A percentile compares a stretch with the other conserved stretches of the same genome.
These are phyloP conservation scores for Ceratosolen solmsi DNA, from an alignment of 1,140 invertebrate genomes.

Conservation along the genomic window DNA sequence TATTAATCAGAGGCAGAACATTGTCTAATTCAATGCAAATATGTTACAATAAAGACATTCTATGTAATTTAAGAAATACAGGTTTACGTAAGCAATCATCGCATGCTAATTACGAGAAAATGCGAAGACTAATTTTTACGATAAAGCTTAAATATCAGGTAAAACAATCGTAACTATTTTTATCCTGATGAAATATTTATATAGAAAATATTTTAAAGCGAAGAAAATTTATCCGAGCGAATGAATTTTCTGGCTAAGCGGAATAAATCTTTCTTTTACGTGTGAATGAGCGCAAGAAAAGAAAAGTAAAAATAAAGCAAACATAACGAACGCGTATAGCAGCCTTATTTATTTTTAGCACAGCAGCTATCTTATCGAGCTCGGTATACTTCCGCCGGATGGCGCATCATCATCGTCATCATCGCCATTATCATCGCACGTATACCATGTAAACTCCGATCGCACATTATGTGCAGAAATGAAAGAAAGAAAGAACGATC, in stretches of 20 bases:
- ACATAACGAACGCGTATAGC: background rate
- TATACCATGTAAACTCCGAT: background rate
- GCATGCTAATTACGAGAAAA: too few relatives aligned
- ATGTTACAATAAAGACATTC: too few relatives aligned
- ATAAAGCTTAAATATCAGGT: too few relatives aligned
- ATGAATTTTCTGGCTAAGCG: background rate
- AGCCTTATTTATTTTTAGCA: slow-evolving; percentile 23
- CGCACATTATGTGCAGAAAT: background rate
- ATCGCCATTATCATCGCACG: background rate
- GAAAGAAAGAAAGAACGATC: background rate
- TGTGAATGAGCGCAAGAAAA: background rate
- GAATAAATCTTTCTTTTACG: background rate
- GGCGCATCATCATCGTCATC: slow-evolving; percentile 13
- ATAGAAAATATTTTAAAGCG: too few relatives aligned
- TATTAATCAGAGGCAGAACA: too few relatives aligned
- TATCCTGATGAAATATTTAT: too few relatives aligned
- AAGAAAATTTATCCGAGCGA: background rate
- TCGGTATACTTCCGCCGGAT: slow-evolving; percentile 19
- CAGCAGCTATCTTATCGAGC: slow-evolving; percentile 3
- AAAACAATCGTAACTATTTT: too few relatives aligned
- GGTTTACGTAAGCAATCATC: too few relatives aligned
- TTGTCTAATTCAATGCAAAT: too few relatives aligned
- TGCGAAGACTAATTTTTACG: too few relatives aligned
- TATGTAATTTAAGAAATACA: too few relatives aligned
- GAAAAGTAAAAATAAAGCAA: background rate